Conservation (phyloP, 2,888 invertebrate genomes). For the Octonoba sinensis region DNA sequence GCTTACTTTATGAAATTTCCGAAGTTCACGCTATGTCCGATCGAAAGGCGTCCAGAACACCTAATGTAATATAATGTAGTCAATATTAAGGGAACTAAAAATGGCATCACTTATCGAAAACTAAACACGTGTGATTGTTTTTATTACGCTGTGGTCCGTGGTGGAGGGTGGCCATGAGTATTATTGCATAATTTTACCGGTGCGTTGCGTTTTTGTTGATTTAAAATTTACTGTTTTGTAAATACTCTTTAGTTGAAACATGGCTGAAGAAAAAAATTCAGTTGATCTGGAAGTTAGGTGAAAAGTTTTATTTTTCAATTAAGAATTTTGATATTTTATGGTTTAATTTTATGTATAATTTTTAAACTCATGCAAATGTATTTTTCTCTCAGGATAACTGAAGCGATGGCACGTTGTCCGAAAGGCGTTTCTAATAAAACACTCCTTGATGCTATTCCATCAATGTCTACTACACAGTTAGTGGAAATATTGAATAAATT, state of each 20-base stretch:
- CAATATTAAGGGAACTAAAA: too few relatives aligned
- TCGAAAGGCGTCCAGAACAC: too few relatives aligned
- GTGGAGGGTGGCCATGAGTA: too few relatives aligned
- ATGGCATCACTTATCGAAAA: too few relatives aligned
- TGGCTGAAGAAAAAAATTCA: neutral
- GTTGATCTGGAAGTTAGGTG: neutral
- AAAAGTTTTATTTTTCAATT: neutral
- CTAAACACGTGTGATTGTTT: too few relatives aligned
- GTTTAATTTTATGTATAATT: neutral
- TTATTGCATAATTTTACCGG: too few relatives aligned
- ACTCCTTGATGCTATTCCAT: slow-evolving; percentile 18
- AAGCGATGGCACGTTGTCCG: slow-evolving; percentile 1
- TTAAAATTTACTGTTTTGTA: too few relatives aligned
- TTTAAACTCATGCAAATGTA: neutral
- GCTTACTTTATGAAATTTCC: too few relatives aligned
- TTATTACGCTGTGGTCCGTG: too few relatives aligned
- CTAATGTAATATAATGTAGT: too few relatives aligned
- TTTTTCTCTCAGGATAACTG: slow-evolving; percentile 2
- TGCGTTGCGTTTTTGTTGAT: too few relatives aligned
- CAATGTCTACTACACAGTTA: slow-evolving; percentile 14
- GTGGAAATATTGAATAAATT: slow-evolving; percentile 36
- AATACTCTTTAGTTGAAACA: neutral
- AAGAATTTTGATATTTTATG: neutral
- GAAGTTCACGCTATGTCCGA: too few relatives aligned
- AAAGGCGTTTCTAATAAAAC: slow-evolving; percentile 28